Evolutionary conservation across 1,140 invertebrate genomes (phyloP), one percentile per base, ranked within the genome.

Genomic region (Drosophila azteca): DNA sequence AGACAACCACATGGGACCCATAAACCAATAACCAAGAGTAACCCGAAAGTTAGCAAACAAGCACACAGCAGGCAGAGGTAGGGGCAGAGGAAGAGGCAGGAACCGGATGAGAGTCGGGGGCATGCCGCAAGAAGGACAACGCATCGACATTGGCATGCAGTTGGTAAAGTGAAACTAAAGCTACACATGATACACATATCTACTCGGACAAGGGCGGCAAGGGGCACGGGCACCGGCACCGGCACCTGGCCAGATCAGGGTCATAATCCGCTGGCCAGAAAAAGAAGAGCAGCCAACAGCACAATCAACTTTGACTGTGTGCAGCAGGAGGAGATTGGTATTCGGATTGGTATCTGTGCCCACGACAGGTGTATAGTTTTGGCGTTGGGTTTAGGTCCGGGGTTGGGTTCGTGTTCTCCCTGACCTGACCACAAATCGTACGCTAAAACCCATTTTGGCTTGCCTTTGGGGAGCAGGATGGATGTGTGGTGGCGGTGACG

Each of bases 11-110:
- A 78, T 46, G 73, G 53, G 69, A 68, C 54, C 63, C 51, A 77
- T 77, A 81, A 82, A 82, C 82, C 82, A 87, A 85, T 87, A 85
- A 87, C 82, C 72, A 79, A 61, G 77, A 75, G 68, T 63, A 85
- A 75, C 78, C 73, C 59, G 51, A 87, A 87, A 87, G 74, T 85
- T 87, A 45, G 69, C 74, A 78, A 82, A 62, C 66, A 78, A 43
- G 51, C 43, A 41, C 17, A 48, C 54, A 49, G n/a, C 22, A 41
- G 39, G 58, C 64, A 44, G 35, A 51, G 31, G 31, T 13, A 35
- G 35, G 2, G 3, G 31, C 3, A 11, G 31, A 1, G 9, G 49
- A 9, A 35, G 15, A 22, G 9, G 29, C 9, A 22, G 46, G 3
- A 43, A 22, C 22, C 3, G 17, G 8, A 20, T n/a, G 6, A 1